phyloP scores from a whole-genome alignment of 2,888 invertebrate species.

The Erebia palarica region DNA sequence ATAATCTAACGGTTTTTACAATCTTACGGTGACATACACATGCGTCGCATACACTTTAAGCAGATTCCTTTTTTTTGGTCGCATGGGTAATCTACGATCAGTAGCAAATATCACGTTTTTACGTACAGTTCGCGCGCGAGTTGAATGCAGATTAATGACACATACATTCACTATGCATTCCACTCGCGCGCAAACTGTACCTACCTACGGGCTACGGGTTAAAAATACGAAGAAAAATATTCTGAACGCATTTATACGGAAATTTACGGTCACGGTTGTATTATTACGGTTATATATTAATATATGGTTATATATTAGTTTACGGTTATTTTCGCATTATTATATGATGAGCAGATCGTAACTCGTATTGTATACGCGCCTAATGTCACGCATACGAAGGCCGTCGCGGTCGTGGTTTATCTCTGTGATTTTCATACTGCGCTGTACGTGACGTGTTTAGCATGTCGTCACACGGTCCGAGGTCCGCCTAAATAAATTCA shows the following conservation, averaged over 20 bases:
- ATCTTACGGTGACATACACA: too few species aligned
- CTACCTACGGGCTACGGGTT: neutral
- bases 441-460: conserved; percentile 32
- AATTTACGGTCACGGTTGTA: neutral
- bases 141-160: too few species aligned
- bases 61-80: too few species aligned
- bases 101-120: too few species aligned
- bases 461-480: conserved; percentile 2
- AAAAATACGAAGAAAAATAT: neutral
- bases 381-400: conserved; percentile 2
- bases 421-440: conserved; percentile 31
- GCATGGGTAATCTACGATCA: too few species aligned
- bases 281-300: too few species aligned
- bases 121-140: too few species aligned
- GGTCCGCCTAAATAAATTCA: conserved; percentile 2
- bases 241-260: neutral
- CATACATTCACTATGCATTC: too few species aligned
- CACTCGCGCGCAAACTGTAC: too few species aligned
- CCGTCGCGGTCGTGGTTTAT: conserved; percentile 13
- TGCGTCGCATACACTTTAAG: too few species aligned
- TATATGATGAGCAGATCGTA: neutral
- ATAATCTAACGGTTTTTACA: too few species aligned
- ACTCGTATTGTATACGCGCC: neutral
- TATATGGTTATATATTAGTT: too few species aligned
- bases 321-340: neutral